Conservation (phyloP, 2,797 vertebrate species). For the Rhabdophis nuchalis region DNA sequence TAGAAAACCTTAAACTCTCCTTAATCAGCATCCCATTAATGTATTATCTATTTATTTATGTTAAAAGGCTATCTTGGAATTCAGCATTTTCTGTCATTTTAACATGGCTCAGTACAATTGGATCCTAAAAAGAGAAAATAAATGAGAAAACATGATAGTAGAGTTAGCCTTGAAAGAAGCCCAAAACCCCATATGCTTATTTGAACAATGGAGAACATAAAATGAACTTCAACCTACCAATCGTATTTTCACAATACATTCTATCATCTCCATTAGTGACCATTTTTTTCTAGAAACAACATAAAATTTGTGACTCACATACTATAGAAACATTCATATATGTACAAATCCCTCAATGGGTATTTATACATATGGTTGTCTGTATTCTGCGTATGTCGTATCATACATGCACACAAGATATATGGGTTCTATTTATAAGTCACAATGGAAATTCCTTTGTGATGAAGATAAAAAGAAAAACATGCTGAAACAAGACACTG, state of each 20-base stretch:
- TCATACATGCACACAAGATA: constrained; percentile 73
- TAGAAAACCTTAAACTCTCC: constrained; percentile 38
- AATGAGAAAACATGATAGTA: constrained; percentile 65
- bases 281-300: constrained; percentile 60
- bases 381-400: constrained; percentile 33
- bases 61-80: constrained; percentile 64
- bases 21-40: constrained; percentile 37
- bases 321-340: constrained; percentile 71
- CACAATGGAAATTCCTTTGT: constrained; percentile 80
- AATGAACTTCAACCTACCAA: constrained; percentile 69
- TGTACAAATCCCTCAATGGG: constrained; percentile 67
- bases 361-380: constrained; percentile 74
- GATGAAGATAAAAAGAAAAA: constrained; percentile 66
- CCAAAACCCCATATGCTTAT: constrained; percentile 59
- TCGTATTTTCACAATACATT: constrained; percentile 73
- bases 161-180: constrained; percentile 73
- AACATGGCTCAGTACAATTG: constrained; percentile 58
- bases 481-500: constrained; percentile 76
- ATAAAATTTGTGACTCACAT: constrained; percentile 59
- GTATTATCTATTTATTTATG: constrained; percentile 18
- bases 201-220: constrained; percentile 69
- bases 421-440: constrained; percentile 75
- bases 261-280: constrained; percentile 64
- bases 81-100: constrained; percentile 69
- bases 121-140: constrained; percentile 52